Percentiles rank a stretch among this genome's conserved stretches.
phyloP scores from a whole-genome alignment of 2,888 invertebrate genomes.

The Drosophila trichaetosa region DNA sequence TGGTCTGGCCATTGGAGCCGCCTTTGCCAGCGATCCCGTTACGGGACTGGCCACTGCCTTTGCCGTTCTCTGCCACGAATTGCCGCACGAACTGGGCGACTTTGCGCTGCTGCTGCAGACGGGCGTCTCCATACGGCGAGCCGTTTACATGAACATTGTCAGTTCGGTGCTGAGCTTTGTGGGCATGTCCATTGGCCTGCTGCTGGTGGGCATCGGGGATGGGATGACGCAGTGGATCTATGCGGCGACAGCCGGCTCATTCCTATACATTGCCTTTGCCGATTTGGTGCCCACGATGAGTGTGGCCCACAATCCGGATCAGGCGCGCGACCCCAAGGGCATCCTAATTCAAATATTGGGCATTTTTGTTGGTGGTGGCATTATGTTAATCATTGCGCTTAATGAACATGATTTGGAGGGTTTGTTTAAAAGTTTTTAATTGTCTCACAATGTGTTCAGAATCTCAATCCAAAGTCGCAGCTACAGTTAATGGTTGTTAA shows the following conservation, averaged over 20 bases:
- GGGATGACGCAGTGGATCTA: conserved; percentile 91
- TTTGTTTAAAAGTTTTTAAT: conserved; percentile 46
- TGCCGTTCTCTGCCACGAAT: conserved; percentile 92
- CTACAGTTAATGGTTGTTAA: conserved; percentile 1
- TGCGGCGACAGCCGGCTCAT: conserved; percentile 92
- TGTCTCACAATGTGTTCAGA: conserved; percentile 11
- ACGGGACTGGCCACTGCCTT: conserved; percentile 92
- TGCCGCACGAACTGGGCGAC: conserved; percentile 93
- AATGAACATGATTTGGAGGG: conserved; percentile 87
- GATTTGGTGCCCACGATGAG: conserved; percentile 90
- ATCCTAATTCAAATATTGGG: conserved; percentile 89
- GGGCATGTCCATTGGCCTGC: conserved; percentile 89
- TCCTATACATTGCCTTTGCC: conserved; percentile 92
- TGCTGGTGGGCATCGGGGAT: conserved; percentile 89
- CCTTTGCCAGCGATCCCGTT: conserved; percentile 90
- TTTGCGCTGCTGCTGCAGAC: conserved; percentile 92
- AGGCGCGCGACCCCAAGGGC: conserved; percentile 86
- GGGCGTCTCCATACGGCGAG: conserved; percentile 90
- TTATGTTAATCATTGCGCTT: conserved; percentile 91
- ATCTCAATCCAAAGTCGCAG: conserved; percentile 43
- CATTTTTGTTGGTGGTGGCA: conserved; percentile 88
- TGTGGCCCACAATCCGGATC: conserved; percentile 86
- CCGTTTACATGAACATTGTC: conserved; percentile 90
- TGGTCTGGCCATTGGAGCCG: conserved; percentile 92
- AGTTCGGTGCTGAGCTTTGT: conserved; percentile 91